A percentile compares a stretch with the other conserved stretches of the same genome.
Evolutionary conservation across 2,797 vertebrate species (phyloP).

Genomic region (Schizopygopsis pylzovi): DNA sequence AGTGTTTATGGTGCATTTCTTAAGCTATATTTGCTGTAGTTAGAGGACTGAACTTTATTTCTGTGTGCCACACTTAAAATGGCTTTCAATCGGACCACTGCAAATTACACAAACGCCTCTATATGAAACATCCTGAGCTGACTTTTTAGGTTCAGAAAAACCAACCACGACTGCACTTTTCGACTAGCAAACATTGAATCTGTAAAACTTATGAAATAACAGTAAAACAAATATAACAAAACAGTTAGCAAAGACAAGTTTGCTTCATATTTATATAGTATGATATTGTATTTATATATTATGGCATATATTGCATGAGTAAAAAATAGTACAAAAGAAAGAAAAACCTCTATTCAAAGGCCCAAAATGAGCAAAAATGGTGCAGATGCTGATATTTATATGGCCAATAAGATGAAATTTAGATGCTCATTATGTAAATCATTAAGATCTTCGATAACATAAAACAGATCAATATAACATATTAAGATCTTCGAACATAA

Average conservation of each 20-base stretch:
- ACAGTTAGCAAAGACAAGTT: too few relatives aligned
- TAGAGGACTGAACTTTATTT: constrained; percentile 27
- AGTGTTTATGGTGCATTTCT: neutral
- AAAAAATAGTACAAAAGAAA: too few relatives aligned
- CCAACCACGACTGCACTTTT: neutral
- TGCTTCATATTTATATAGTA: neutral
- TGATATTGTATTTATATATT: too few relatives aligned
- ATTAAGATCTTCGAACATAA: neutral
- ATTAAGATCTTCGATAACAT: neutral
- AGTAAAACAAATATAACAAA: too few relatives aligned
- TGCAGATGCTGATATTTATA: neutral
- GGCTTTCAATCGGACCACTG: neutral
- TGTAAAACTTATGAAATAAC: neutral
- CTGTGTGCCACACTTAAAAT: neutral
- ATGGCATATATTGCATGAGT: too few relatives aligned
- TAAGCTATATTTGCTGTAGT: constrained; percentile 14
- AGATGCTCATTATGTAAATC: neutral
- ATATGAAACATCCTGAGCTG: constrained; percentile 1
- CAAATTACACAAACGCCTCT: neutral
- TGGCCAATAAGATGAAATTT: neutral
- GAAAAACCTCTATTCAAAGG: too few relatives aligned
- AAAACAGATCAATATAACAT: neutral
- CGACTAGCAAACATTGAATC: neutral
- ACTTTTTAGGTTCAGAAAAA: neutral
- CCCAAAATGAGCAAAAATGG: too few relatives aligned